A percentile compares a stretch with the other conserved stretches of the same genome.
These are phyloP conservation scores for Suillia variegata DNA, from an alignment of 2,888 invertebrate genomes.

Conservation along the genomic window DNA sequence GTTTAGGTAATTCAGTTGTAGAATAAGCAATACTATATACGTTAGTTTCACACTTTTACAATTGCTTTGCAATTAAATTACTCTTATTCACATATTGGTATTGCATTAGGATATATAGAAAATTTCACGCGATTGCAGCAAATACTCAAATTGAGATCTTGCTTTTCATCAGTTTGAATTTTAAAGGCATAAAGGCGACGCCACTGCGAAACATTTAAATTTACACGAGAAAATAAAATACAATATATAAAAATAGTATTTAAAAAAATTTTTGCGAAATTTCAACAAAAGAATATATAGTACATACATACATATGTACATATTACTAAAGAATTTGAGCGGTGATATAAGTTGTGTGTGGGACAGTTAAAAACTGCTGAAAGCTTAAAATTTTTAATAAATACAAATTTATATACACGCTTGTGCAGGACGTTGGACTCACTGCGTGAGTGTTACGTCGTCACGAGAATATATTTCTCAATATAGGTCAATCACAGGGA, in stretches of 20 bases:
- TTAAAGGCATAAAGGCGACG: background rate
- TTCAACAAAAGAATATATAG: too few species aligned
- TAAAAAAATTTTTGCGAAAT: too few species aligned
- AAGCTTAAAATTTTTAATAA: constrained; percentile 14
- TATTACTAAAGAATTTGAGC: too few species aligned
- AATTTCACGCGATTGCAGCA: constrained; percentile 18
- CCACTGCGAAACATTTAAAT: constrained; percentile 35
- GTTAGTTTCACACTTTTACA: background rate
- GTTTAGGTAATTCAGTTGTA: too few species aligned
- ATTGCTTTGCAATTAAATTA: constrained; percentile 36
- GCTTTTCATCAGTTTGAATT: constrained; percentile 9
- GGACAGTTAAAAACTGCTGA: background rate
- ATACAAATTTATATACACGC: background rate
- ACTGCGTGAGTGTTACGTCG: too few species aligned
- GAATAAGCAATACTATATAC: too few species aligned
- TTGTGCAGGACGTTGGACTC: background rate
- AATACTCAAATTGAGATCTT: constrained; percentile 26
- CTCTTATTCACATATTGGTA: constrained; percentile 45
- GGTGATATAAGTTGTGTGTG: background rate
- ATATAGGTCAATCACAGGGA: constrained; percentile 29
- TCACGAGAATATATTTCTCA: too few species aligned
- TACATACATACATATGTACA: too few species aligned
- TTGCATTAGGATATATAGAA: constrained; percentile 38
- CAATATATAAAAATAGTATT: background rate
- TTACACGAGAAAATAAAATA: constrained; percentile 24